These are phyloP conservation scores for Sarcophaga caerulescens DNA, from an alignment of 2,888 invertebrate genomes.

Conservation along the genomic window DNA sequence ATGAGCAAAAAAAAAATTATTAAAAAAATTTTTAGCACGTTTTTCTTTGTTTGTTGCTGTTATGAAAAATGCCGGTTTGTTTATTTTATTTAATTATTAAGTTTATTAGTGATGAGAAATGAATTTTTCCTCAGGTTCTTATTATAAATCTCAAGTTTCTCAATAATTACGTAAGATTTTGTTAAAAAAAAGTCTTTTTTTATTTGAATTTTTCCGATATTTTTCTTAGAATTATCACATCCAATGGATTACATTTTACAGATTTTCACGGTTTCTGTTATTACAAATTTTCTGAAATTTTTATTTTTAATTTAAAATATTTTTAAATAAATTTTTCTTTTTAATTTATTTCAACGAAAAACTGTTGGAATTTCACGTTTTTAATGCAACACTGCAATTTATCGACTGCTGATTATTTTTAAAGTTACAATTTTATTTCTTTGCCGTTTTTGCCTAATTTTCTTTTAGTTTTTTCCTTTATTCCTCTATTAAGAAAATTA, in stretches of 20 bases:
- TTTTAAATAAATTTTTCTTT: too few species aligned
- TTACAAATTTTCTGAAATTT: not conserved
- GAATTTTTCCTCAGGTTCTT: not conserved
- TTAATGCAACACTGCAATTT: slow-evolving; percentile 56
- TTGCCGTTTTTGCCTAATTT: slow-evolving; percentile 39
- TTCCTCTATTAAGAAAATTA: slow-evolving; percentile 35
- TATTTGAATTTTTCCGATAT: not conserved
- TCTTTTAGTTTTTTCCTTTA: slow-evolving; percentile 21
- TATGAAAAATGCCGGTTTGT: slow-evolving; percentile 27
- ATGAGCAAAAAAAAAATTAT: slow-evolving; percentile 39
- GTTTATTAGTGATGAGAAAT: not conserved
- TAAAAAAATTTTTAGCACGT: slow-evolving; percentile 42
- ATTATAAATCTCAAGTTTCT: not conserved
- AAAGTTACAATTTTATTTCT: slow-evolving; percentile 56
- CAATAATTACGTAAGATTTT: not conserved
- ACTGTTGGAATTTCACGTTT: slow-evolving; percentile 34
- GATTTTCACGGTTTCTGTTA: not conserved
- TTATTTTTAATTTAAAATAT: too few species aligned
- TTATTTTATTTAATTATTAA: slow-evolving; percentile 34
- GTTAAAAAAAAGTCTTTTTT: not conserved
- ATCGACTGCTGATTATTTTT: slow-evolving; percentile 66
- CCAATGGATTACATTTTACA: not conserved
- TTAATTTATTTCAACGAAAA: not conserved
- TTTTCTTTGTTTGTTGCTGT: not conserved
- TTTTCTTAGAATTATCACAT: too few species aligned